phyloP scores from a whole-genome alignment of 1,140 invertebrate genomes.

The Eulimnadia texana region DNA sequence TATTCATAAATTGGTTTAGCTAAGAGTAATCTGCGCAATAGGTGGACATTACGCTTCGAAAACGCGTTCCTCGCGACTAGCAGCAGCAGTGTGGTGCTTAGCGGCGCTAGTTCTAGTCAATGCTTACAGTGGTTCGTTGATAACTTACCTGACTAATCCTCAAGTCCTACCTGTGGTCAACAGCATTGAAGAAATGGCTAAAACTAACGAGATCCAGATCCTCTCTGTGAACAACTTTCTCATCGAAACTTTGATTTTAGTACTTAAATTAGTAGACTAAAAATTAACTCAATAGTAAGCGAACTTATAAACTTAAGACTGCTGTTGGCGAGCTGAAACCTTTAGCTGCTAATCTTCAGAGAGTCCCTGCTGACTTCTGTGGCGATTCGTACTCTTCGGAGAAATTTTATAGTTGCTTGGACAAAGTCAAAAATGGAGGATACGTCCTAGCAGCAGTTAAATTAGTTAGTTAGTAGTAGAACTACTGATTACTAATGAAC shows the following conservation, averaged over 20 bases:
- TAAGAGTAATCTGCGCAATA: background rate
- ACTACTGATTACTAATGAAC: background rate
- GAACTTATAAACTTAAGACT: background rate
- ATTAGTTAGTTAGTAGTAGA: background rate
- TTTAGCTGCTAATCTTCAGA: background rate
- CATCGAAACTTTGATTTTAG: background rate
- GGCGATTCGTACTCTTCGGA: background rate
- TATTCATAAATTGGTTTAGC: background rate
- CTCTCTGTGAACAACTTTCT: background rate
- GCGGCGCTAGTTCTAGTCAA: background rate
- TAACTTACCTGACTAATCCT: background rate
- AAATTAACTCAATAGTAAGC: background rate
- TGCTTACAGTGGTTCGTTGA: background rate
- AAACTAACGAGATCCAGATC: background rate
- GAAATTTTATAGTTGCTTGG: background rate
- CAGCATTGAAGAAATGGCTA: background rate
- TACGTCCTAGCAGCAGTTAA: background rate
- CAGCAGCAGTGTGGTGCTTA: background rate
- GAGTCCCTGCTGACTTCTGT: background rate
- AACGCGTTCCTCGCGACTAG: background rate
- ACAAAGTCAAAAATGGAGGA: background rate
- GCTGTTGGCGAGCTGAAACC: background rate
- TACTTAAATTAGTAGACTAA: background rate
- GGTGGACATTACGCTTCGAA: background rate
- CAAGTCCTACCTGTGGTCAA: background rate